A percentile compares a stretch with the other conserved stretches of the same genome.
Conservation (phyloP, 2,113 vertebrate genomes). For the Chaenocephalus aceratus region DNA sequence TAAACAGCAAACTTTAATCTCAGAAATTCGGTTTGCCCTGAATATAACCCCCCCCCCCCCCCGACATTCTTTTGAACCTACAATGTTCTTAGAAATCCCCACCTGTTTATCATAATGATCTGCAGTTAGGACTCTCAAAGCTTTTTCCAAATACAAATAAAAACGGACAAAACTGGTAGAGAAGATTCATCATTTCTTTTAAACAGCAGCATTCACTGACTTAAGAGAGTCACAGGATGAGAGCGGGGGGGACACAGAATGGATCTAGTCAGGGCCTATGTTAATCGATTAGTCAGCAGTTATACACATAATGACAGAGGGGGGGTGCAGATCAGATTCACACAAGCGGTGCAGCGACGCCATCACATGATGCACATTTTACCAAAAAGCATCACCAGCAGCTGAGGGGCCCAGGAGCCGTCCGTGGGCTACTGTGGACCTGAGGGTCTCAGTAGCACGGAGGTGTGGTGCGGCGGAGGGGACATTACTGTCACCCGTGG, state of each 20-base stretch:
- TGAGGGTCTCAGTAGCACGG: constrained; percentile 18
- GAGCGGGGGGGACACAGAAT: constrained; percentile 27
- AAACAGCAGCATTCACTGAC: neutral
- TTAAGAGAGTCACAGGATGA: constrained; percentile 32
- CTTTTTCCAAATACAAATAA: no score
- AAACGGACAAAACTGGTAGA: neutral
- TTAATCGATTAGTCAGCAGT: constrained; percentile 78
- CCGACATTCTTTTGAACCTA: no score
- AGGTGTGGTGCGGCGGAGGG: constrained; percentile 20
- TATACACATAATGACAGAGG: constrained; percentile 47
- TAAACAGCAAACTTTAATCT: no score
- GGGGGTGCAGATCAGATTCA: constrained; percentile 27
- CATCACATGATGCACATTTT: constrained; percentile 10
- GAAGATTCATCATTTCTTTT: neutral
- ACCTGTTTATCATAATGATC: neutral
- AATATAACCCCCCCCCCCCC: no score
- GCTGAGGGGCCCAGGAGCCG: constrained; percentile 28
- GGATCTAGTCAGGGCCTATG: constrained; percentile 53
- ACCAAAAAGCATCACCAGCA: constrained; percentile 12
- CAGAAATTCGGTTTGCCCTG: no score
- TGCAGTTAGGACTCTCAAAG: neutral
- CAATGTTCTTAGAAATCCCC: no score
- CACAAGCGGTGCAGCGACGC: constrained; percentile 45
- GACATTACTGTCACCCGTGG: constrained; percentile 26
- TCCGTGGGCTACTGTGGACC: constrained; percentile 8